Conservation (phyloP, 2,113 vertebrate genomes). For the Microtus pennsylvanicus region DNA sequence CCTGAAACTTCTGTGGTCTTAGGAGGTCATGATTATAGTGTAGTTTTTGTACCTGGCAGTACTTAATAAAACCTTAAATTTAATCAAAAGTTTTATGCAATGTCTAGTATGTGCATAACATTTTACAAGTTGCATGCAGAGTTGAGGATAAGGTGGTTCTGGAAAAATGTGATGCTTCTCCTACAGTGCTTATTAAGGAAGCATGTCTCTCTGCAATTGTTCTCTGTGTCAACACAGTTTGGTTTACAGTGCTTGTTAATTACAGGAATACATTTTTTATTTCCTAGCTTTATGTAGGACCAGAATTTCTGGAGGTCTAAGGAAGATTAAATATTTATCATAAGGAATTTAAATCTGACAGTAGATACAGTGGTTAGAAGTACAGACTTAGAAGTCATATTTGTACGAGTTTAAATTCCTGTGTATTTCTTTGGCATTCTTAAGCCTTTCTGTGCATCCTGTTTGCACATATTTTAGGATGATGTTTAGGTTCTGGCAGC, state of each 20-base stretch:
- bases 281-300: neutral
- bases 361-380: neutral
- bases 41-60: neutral
- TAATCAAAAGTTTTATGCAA: conserved; percentile 23
- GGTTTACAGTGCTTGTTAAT: neutral
- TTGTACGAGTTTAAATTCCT: conserved; percentile 20
- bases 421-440: neutral
- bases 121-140: neutral
- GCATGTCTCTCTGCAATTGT: neutral
- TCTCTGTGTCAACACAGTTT: neutral
- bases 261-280: neutral
- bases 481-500: neutral
- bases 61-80: conserved; percentile 38
- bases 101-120: neutral
- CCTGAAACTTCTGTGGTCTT: conserved; percentile 13
- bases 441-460: neutral
- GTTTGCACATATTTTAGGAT: conserved; percentile 3
- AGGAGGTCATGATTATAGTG: neutral
- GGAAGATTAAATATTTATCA: conserved; percentile 33
- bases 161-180: neutral
- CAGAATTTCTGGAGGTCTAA: neutral
- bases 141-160: neutral
- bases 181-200: neutral
- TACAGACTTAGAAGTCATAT: neutral
- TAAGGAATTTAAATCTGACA: conserved; percentile 7